Evolutionary conservation across 1,140 invertebrate genomes (phyloP), one percentile per base, ranked within the genome.

Genomic region (Cotesia typhae): DNA sequence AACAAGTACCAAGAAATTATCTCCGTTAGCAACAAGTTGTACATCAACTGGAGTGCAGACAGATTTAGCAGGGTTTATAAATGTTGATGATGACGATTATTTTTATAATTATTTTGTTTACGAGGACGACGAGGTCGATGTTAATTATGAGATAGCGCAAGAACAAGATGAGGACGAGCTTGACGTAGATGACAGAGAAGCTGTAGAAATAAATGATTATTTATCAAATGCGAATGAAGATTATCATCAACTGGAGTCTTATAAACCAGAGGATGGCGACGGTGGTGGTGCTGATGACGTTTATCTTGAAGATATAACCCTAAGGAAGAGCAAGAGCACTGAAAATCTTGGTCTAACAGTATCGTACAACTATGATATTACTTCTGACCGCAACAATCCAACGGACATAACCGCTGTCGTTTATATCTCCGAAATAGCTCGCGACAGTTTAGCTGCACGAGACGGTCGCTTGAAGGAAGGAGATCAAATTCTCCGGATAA

Each of bases 401-500:
- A 47, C 41, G 6, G 41, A 47, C 72, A 85, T 87, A 52, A 41
- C 71, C 68, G 83, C 82, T 3, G 88, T 93, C 80, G 91, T 93
- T 66, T 93, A 92, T 79, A 91, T 94, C 68, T 90, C 91, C 77
- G 91, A 92, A 86, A 91, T 94, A 80, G 89, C 92, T 74, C 87
- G 89, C 6, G 89, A 90, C 74, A 92, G 92, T 82, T 84, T 93
- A 51, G 92, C 93, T 5, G 90, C 89, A 7, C 85, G 88, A 64
- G 91, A 93, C 82, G 92, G 92, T 9, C 87, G 91, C 59, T 87
- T 94, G 4, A 82, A 90, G 64, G 90, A 92, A 78, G 93, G 93
- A 41, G 93, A 94, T 86, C 93, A 94, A 85, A 92, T 94, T 74
- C 82, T 94, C 70, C 91, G 89, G 80, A 88, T 90, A 79, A 90